Percentiles rank a stretch among this genome's conserved stretches.
These are phyloP conservation scores for Taphrorychus bicolor DNA, from an alignment of 2,888 invertebrate genomes.

Conservation along the genomic window DNA sequence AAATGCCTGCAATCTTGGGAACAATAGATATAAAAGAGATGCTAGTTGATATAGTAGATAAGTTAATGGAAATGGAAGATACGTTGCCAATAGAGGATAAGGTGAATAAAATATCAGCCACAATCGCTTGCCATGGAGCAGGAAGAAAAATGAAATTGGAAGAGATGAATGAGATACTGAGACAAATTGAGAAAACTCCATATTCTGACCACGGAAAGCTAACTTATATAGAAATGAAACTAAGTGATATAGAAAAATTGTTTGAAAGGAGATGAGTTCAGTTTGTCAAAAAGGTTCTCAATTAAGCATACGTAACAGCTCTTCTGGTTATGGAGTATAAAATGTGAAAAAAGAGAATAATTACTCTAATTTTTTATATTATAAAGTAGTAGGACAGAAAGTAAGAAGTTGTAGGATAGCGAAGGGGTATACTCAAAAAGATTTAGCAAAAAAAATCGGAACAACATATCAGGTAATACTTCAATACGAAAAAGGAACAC, in stretches of 20 bases:
- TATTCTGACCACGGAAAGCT: slow-evolving; percentile 1
- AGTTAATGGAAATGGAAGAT: slow-evolving; percentile 4
- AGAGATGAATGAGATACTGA: neutral
- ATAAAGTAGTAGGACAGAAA: no score
- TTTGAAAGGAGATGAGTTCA: neutral
- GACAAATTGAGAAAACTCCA: slow-evolving; percentile 1
- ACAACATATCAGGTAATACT: neutral
- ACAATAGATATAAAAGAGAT: slow-evolving; percentile 1
- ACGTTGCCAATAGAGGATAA: slow-evolving; percentile 2
- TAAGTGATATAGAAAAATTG: neutral
- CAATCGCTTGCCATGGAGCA: slow-evolving; percentile 2
- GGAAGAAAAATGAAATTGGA: slow-evolving; percentile 1
- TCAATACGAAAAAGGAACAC: neutral
- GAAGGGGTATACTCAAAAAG: neutral
- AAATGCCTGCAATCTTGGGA: slow-evolving; percentile 3
- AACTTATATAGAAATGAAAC: slow-evolving; percentile 5
- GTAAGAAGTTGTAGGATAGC: no score
- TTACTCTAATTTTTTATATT: no score
- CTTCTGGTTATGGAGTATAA: no score
- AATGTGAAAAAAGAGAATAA: no score
- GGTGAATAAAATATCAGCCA: slow-evolving; percentile 2
- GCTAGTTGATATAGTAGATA: slow-evolving; percentile 3
- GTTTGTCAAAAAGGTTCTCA: neutral
- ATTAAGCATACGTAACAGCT: no score
- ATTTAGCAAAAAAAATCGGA: neutral